phyloP scores from a whole-genome alignment of 1,140 invertebrate species.

The Drosophila willistoni region DNA sequence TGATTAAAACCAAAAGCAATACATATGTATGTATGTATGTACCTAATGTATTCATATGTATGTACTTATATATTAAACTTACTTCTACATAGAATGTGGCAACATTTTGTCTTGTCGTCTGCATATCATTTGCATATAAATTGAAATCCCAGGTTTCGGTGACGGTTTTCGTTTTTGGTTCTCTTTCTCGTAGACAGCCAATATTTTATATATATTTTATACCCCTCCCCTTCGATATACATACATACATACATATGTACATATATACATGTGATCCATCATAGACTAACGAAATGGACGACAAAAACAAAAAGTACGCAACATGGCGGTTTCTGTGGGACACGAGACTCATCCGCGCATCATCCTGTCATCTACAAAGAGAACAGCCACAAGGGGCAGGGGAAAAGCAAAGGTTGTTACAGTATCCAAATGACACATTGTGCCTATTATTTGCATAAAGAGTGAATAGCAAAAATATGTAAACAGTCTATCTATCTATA shows the following conservation, averaged over 20 bases:
- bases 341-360: neutral
- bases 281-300: conserved; percentile 13
- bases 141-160: conserved; percentile 64
- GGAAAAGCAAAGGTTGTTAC: conserved; percentile 5
- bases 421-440: conserved; percentile 65
- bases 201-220: conserved; percentile 81
- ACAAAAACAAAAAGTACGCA: neutral
- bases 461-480: neutral
- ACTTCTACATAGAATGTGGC: neutral
- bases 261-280: conserved; percentile 32
- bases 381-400: neutral
- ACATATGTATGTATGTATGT: conserved; percentile 43
- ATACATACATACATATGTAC: neutral
- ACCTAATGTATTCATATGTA: neutral
- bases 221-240: conserved; percentile 1
- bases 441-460: conserved; percentile 76
- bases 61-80: neutral
- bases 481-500: conserved; percentile 22
- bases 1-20: conserved; percentile 58
- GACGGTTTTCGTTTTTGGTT: conserved; percentile 38
- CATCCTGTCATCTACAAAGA: conserved; percentile 1
- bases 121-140: conserved; percentile 80
- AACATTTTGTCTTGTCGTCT: conserved; percentile 57
- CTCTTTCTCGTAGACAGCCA: conserved; percentile 60
- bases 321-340: neutral